phyloP scores from a whole-genome alignment of 2,797 vertebrate species.

The Pseudochromis fuscus region DNA sequence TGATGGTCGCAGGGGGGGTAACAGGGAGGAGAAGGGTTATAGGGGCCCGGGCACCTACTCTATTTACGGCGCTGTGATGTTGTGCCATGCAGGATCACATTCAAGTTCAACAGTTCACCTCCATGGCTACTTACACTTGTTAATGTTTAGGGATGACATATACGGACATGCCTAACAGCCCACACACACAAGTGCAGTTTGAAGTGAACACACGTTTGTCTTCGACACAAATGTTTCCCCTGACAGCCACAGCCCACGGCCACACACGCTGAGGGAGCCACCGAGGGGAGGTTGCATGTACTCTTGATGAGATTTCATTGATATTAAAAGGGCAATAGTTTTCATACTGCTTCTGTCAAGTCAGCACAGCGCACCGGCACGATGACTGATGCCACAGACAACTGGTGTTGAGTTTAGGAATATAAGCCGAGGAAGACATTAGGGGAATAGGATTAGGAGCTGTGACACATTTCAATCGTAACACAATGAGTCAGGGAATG shows the following conservation, averaged over 20 bases:
- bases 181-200: constrained; percentile 65
- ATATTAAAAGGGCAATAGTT: constrained; percentile 79
- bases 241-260: constrained; percentile 64
- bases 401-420: constrained; percentile 70
- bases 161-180: constrained; percentile 60
- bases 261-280: constrained; percentile 81
- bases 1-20: constrained; percentile 60
- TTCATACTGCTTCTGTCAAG: constrained; percentile 70
- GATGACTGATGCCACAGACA: constrained; percentile 72
- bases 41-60: constrained; percentile 43
- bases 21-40: constrained; percentile 44
- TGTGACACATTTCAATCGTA: constrained; percentile 25
- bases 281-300: constrained; percentile 61
- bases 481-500: constrained; percentile 28
- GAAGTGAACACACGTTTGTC: constrained; percentile 68
- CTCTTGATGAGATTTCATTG: constrained; percentile 78
- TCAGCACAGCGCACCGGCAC: constrained; percentile 60
- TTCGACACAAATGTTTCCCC: constrained; percentile 75
- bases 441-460: constrained; percentile 25
- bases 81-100: constrained; percentile 74
- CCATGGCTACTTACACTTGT: constrained; percentile 66
- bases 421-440: constrained; percentile 28
- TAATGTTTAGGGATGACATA: constrained; percentile 72
- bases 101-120: constrained; percentile 86
- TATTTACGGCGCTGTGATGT: constrained; percentile 72